These are phyloP conservation scores for Umimayanthus kanabou DNA, from an alignment of 92 coral and sea anemone species.

Conservation along the genomic window DNA sequence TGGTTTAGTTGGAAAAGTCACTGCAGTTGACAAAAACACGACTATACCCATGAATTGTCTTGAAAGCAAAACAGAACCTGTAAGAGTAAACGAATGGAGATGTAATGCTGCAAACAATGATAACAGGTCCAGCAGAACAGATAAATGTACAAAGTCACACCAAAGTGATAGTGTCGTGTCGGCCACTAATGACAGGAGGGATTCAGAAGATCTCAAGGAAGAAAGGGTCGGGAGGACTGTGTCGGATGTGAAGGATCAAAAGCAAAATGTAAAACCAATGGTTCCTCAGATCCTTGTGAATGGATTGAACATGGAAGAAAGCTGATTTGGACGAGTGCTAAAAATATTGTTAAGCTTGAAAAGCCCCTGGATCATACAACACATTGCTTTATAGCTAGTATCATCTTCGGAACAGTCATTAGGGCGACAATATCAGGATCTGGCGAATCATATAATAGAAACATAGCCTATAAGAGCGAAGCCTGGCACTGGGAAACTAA, in stretches of 20 bases:
- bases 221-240: background rate
- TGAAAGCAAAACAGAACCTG: background rate
- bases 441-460: background rate
- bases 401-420: too few species aligned
- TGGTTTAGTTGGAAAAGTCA: background rate
- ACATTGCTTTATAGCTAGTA: too few species aligned
- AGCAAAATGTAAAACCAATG: background rate
- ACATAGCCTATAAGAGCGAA: too few species aligned
- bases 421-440: background rate
- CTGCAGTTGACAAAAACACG: background rate
- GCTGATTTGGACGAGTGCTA: background rate
- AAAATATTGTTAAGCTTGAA: background rate
- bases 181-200: too few species aligned
- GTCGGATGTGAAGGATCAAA: background rate
- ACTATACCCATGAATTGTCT: conserved; percentile 1
- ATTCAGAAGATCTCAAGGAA: background rate
- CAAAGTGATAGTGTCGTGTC: background rate
- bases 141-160: background rate
- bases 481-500: too few species aligned
- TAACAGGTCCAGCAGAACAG: background rate
- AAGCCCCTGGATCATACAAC: background rate
- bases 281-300: conserved; percentile 26
- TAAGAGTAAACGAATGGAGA: background rate
- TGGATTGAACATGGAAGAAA: conserved; percentile 7
- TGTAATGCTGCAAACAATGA: background rate